Conservation (phyloP, 2,113 vertebrate species). For the Tachuris rubrigastra region DNA sequence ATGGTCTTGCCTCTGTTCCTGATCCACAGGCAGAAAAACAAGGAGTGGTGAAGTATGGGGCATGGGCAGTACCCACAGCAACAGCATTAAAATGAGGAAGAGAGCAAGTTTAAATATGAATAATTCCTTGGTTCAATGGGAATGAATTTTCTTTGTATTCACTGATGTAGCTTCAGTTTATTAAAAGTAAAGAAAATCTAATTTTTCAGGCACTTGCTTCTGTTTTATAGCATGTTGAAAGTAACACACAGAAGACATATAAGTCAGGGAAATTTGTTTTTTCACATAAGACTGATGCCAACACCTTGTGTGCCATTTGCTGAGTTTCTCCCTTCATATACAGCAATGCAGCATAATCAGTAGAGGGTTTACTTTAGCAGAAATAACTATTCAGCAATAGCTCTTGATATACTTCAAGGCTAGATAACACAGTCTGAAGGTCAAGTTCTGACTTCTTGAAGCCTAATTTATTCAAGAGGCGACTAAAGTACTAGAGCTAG, state of each 20-base stretch:
- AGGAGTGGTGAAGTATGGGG: background rate
- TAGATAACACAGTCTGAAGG: conserved; percentile 38
- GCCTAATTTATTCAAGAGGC: conserved; percentile 63
- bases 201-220: background rate
- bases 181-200: background rate
- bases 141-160: background rate
- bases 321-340: background rate
- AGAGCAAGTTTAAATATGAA: background rate
- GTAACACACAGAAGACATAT: background rate
- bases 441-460: conserved; percentile 54
- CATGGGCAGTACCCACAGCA: background rate
- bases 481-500: conserved; percentile 32
- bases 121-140: background rate
- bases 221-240: background rate
- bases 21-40: background rate
- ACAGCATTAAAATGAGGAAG: background rate
- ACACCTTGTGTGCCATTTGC: background rate
- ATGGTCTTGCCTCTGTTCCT: background rate
- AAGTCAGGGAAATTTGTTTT: background rate
- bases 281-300: background rate
- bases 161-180: background rate
- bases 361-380: background rate
- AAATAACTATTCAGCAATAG: conserved; percentile 34
- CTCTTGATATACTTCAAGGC: conserved; percentile 42
- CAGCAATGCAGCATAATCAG: background rate